Evolutionary conservation across 2,888 invertebrate species (phyloP), one percentile per base, ranked within the genome.

Genomic region (Cantharis flavilabris): DNA sequence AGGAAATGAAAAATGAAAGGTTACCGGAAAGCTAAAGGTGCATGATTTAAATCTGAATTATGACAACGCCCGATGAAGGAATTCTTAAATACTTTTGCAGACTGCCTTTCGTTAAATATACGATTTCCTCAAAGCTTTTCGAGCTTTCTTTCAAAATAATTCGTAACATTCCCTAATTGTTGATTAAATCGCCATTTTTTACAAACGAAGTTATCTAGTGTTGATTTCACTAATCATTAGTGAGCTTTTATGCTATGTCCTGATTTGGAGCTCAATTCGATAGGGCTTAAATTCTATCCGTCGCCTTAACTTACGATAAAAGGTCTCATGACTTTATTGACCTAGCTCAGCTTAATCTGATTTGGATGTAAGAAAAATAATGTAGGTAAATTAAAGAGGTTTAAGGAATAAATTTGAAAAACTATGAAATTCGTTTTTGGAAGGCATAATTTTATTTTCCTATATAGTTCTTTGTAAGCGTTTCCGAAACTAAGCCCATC

Each of bases 1-100:
- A 67, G 49, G 16, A 30, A 20, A 49, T 49, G 49, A 64, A 28
- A 73, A 73, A 69, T 69, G 73, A 73, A 69, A 73, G 62, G 73
- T 73, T 73, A 73, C 33, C 73, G 73, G 73, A 73, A 73, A 65
- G 65, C 62, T 67, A 20, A 26, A 73, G 49, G 73, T 73, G 73
- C 62, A 69, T 69, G 73, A 73, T 73, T 73, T 73, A 69, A 30
- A 73, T 73, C 69, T 73, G 73, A 49, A 49, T 49, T 49, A 49
- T 49, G 49, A n/a, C 49, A 49, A 49, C 49, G 49, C 49, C 49
- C 49, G 49, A 49, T 49, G 49, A 49, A 49, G n/a, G 49, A 49
- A 49, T 49, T 49, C 49, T 49, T 49, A 49, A 49, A 49, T 49
- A 49, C 49, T 49, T 49, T 49, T 49, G 49, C 49, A n/a, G 49